phyloP scores from a whole-genome alignment of 2,888 invertebrate species.

The Leistus spinibarbis region DNA sequence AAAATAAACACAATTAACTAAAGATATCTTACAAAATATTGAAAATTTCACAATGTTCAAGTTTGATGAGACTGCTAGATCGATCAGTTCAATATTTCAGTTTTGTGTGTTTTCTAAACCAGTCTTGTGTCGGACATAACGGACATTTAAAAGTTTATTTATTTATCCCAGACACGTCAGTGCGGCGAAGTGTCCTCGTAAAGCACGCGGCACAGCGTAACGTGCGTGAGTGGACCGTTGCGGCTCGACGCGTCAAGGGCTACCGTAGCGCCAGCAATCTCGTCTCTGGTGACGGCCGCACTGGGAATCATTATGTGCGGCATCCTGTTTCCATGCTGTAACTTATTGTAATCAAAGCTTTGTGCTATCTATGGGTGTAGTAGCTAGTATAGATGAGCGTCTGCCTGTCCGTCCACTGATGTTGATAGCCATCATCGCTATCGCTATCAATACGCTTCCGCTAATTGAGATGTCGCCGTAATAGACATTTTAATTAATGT shows the following conservation, averaged over 20 bases:
- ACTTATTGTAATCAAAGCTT: constrained; percentile 26
- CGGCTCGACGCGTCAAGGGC: not conserved
- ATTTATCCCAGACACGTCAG: constrained; percentile 33
- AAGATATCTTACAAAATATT: too few species aligned
- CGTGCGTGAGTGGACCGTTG: not conserved
- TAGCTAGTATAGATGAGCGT: not conserved
- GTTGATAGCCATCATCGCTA: not conserved
- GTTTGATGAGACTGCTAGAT: constrained; percentile 11
- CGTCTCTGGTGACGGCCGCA: not conserved
- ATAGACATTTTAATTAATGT: constrained; percentile 24
- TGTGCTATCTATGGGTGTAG: not conserved
- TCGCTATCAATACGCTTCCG: constrained; percentile 11
- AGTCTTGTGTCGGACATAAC: constrained; percentile 15
- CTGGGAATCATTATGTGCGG: constrained; percentile 17
- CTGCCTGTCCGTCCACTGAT: not conserved
- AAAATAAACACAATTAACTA: too few species aligned
- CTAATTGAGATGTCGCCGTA: constrained; percentile 23
- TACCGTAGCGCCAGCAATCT: not conserved
- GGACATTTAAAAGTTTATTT: constrained; percentile 35
- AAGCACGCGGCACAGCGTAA: constrained; percentile 13
- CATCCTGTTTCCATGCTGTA: constrained; percentile 3
- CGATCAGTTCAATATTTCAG: constrained; percentile 25
- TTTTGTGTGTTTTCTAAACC: constrained; percentile 13
- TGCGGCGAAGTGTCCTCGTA: constrained; percentile 19
- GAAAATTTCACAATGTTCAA: too few species aligned